Percentiles rank a stretch among this genome's conserved stretches.
phyloP scores from a whole-genome alignment of 2,888 invertebrate species.

The Hyposoter didymator region DNA sequence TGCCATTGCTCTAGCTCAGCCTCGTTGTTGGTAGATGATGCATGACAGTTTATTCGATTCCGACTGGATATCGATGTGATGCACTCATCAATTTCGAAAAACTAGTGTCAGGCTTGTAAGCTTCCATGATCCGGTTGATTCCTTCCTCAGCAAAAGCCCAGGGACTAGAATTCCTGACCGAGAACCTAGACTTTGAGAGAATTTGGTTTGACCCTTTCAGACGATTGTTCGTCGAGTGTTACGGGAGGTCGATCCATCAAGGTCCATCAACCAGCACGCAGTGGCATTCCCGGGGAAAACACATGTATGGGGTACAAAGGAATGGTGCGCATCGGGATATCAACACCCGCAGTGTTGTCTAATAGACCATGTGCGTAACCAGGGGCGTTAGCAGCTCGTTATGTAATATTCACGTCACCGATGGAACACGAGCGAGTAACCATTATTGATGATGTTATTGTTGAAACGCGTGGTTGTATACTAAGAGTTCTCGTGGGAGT shows the following conservation, averaged over 20 bases:
- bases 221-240: neutral
- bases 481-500: slow-evolving; percentile 32
- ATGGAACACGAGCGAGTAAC: slow-evolving; percentile 58
- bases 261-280: neutral
- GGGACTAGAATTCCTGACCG: neutral
- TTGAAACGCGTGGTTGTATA: slow-evolving; percentile 49
- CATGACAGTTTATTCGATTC: neutral
- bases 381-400: slow-evolving; percentile 59
- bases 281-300: neutral
- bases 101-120: neutral
- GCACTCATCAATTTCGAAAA: neutral
- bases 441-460: slow-evolving; percentile 70
- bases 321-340: neutral
- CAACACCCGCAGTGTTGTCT: slow-evolving; percentile 19
- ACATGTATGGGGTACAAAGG: neutral
- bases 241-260: neutral
- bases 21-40: neutral
- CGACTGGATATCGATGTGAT: neutral
- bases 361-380: slow-evolving; percentile 48
- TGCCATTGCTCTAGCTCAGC: neutral
- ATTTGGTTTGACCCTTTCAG: neutral
- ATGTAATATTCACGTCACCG: slow-evolving; percentile 68
- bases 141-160: neutral
- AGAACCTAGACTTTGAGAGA: neutral
- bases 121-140: neutral